Percentiles rank a stretch among this genome's conserved stretches.
phyloP scores from a whole-genome alignment of 2,113 vertebrate genomes.

The Terrapene triunguis region DNA sequence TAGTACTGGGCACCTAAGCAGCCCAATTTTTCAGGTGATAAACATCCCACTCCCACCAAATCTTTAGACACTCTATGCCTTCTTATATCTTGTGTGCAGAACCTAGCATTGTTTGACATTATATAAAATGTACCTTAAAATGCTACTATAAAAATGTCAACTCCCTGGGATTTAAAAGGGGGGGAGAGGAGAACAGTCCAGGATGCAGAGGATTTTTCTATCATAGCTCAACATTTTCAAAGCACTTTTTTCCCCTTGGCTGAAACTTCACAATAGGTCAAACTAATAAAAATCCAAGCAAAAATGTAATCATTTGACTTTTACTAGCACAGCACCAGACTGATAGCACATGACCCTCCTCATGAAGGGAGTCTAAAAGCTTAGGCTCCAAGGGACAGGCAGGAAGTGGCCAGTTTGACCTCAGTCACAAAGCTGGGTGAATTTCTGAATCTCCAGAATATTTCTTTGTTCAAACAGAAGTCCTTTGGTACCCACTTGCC shows the following conservation, averaged over 20 bases:
- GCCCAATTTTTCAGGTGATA: background rate
- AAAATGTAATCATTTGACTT: background rate
- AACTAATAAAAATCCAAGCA: background rate
- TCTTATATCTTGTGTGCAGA: background rate
- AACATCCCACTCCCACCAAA: background rate
- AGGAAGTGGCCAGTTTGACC: background rate
- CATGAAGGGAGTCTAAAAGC: background rate
- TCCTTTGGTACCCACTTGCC: background rate
- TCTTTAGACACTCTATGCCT: background rate
- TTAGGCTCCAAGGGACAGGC: background rate
- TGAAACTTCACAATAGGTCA: background rate
- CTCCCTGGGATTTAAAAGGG: background rate
- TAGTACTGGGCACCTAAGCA: background rate
- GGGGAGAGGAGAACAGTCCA: background rate
- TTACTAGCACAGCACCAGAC: background rate
- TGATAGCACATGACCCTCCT: background rate
- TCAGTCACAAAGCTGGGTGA: rapidly evolving
- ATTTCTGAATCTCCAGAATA: background rate
- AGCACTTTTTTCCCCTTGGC: background rate
- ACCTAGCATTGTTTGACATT: background rate
- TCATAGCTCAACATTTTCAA: background rate
- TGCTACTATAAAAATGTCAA: background rate
- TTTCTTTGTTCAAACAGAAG: background rate
- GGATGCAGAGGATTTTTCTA: background rate
- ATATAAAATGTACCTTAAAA: background rate